Evolutionary conservation across 1,140 invertebrate species (phyloP), one percentile per base, ranked within the genome.

Genomic region (Eupeodes corollae): DNA sequence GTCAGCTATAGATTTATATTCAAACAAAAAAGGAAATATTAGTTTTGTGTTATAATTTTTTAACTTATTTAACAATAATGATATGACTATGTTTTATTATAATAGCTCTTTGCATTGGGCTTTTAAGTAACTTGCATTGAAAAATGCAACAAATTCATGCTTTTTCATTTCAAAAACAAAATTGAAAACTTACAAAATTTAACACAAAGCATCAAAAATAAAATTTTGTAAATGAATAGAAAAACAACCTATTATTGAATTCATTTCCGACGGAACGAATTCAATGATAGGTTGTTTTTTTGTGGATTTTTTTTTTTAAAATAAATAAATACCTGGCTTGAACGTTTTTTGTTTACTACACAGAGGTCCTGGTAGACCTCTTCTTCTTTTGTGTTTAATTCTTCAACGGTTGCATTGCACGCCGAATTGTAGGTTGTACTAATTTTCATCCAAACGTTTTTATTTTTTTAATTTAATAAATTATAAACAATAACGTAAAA

Each of bases 301-400:
- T n/a, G n/a, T n/a, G n/a, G n/a, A n/a, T n/a, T n/a, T n/a, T n/a
- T n/a, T n/a, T n/a, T n/a, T n/a, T 26, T 26, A 26, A 26, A 26
- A 26, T 26, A 26, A 42, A 39, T 16, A 19, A 47, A 59, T 70
- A 70, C 68, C 68, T 70, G 67, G 53, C 52, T 58, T 64, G 57
- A 59, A 61, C 61, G 66, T 37, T 59, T 56, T 54, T 59, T 65
- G 54, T 69, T 65, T 55, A 69, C 54, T 39, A 63, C 64, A 57
- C 68, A 69, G 51, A 70, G 56, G 51, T 70, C 67, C 59, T 70
- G 66, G 52, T 69, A 69, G 44, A 69, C 67, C 51, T 69, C 67
- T 52, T 70, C 68, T 50, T 68, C 68, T 61, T 68, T 70, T 41
- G 61, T 62, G 52, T 70, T 63, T 49, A 56, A 66, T 48, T 68